These are phyloP conservation scores for Monodelphis domestica DNA, from an alignment of 2,797 vertebrate species.

Conservation along the genomic window DNA sequence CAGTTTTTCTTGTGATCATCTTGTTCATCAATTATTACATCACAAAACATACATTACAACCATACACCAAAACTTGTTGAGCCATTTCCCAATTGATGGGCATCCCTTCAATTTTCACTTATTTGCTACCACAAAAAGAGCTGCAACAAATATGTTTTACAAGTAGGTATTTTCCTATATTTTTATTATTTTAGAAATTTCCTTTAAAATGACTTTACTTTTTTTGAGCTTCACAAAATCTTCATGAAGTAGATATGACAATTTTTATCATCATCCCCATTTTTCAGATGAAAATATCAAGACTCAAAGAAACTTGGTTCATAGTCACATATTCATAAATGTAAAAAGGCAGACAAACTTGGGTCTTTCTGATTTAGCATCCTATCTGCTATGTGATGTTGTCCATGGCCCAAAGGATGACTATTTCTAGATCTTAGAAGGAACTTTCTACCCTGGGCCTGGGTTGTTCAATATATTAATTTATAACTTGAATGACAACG, in stretches of 20 bases:
- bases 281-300: conserved; percentile 26
- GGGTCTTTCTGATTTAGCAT: not conserved
- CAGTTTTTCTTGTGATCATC: too few relatives aligned
- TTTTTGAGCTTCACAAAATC: not conserved
- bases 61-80: too few relatives aligned
- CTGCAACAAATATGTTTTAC: too few relatives aligned
- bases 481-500: not conserved
- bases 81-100: too few relatives aligned
- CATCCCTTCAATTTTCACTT: too few relatives aligned
- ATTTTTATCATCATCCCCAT: conserved; percentile 11
- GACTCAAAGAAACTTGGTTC: not conserved
- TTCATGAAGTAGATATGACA: not conserved
- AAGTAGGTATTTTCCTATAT: too few relatives aligned
- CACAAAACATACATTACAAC: too few relatives aligned
- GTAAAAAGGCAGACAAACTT: not conserved
- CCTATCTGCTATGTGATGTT: not conserved
- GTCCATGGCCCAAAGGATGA: not conserved
- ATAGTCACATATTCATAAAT: not conserved
- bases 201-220: not conserved
- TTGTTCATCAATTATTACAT: too few relatives aligned
- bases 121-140: too few relatives aligned
- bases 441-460: not conserved
- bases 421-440: not conserved
- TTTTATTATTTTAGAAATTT: too few relatives aligned
- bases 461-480: not conserved